Percentiles rank a stretch among this genome's conserved stretches.
Conservation (phyloP, 2,797 vertebrate genomes). For the Nannoperca obscura region DNA sequence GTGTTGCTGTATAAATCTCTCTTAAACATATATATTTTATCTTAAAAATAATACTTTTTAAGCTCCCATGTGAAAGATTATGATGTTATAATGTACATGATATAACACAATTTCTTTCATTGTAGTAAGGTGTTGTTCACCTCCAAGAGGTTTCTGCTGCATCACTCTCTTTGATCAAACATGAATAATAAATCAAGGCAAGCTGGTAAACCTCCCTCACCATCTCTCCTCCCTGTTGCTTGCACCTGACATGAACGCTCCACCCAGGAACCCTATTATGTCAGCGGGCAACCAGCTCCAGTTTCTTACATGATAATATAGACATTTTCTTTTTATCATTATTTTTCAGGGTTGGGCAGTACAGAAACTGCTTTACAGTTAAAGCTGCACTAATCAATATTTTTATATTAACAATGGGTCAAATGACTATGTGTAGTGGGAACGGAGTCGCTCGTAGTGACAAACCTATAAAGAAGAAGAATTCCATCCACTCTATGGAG, state of each 20-base stretch:
- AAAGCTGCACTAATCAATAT: not conserved
- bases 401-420: not conserved
- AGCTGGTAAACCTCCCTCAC: conserved; percentile 51
- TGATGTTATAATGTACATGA: not conserved
- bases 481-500: not conserved
- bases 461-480: not conserved
- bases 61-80: not conserved
- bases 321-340: not conserved
- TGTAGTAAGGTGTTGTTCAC: conserved; percentile 36
- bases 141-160: conserved; percentile 26
- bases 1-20: not conserved
- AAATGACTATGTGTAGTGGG: not conserved
- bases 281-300: conserved; percentile 38
- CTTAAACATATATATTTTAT: not conserved
- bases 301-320: conserved; percentile 33
- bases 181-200: conserved; percentile 73
- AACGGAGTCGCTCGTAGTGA: not conserved
- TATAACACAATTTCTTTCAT: conserved; percentile 1
- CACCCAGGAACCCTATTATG: conserved; percentile 46
- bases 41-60: conserved; percentile 1
- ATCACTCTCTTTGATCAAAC: conserved; percentile 70
- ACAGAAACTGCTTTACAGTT: conserved; percentile 1
- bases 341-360: not conserved
- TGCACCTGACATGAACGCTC: conserved; percentile 44
- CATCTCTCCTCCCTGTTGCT: conserved; percentile 39